Conservation (phyloP, 1,140 invertebrate species). For the Caenorhabditis briggsae region DNA sequence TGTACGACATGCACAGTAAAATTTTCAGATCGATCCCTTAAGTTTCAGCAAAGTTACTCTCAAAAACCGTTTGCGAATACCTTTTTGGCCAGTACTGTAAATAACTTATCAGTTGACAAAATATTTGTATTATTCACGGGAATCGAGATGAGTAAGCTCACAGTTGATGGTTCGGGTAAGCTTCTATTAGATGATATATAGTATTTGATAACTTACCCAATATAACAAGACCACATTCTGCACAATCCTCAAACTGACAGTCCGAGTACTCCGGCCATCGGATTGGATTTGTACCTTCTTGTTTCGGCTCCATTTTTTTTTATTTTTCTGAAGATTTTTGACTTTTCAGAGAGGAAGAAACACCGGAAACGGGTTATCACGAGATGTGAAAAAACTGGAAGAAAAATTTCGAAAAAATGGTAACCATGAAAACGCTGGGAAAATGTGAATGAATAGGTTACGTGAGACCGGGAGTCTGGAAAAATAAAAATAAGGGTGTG, state of each 20-base stretch:
- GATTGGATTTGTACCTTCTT: constrained; percentile 24
- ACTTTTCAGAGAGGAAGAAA: not conserved
- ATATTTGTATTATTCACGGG: too few relatives aligned
- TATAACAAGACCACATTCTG: constrained; percentile 3
- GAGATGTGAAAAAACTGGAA: not conserved
- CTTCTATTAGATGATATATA: too few relatives aligned
- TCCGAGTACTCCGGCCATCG: constrained; percentile 40
- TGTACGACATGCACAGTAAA: too few relatives aligned
- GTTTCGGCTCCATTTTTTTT: constrained; percentile 14
- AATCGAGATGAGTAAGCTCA: too few relatives aligned
- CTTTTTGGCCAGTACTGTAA: too few relatives aligned
- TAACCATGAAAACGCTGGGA: not conserved
- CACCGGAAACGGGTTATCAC: not conserved
- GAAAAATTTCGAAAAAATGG: not conserved
- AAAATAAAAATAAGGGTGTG: not conserved
- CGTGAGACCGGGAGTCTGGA: not conserved
- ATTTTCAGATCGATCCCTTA: too few relatives aligned
- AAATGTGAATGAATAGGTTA: not conserved
- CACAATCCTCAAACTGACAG: constrained; percentile 42
- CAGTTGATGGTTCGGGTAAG: not conserved
- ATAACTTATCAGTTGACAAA: too few relatives aligned
- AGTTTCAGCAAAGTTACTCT: too few relatives aligned
- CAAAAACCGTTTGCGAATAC: too few relatives aligned
- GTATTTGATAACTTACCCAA: not conserved
- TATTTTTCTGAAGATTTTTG: not conserved